phyloP scores from a whole-genome alignment of 2,888 invertebrate species.

The Lasioglossum zephyrum region DNA sequence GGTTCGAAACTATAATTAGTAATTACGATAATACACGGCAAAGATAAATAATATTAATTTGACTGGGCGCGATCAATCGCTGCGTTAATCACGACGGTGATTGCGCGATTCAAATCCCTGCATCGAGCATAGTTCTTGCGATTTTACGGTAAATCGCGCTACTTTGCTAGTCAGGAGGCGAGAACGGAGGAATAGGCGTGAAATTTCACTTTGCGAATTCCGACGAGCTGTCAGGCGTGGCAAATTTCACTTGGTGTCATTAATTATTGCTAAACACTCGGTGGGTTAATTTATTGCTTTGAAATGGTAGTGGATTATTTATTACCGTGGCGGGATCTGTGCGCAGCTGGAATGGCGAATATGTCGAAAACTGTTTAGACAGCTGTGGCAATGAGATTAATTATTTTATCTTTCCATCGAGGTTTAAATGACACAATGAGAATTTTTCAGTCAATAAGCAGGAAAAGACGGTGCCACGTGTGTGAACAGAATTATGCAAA shows the following conservation, averaged over 20 bases:
- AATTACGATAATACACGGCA: constrained; percentile 68
- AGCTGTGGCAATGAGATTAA: not conserved
- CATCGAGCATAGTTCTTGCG: constrained; percentile 20
- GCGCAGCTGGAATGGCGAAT: not conserved
- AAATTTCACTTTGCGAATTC: not conserved
- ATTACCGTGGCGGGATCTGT: not conserved
- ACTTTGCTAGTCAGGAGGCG: not conserved
- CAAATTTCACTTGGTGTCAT: not conserved
- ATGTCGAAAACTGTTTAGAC: not conserved
- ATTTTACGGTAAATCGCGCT: not conserved
- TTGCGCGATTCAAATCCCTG: constrained; percentile 28
- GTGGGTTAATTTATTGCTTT: not conserved
- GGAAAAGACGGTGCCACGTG: not conserved
- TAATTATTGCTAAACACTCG: not conserved
- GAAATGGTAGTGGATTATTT: not conserved
- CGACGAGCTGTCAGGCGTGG: not conserved
- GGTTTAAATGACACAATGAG: not conserved
- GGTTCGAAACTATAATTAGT: constrained; percentile 72
- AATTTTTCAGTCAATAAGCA: not conserved
- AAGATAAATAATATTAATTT: constrained; percentile 72
- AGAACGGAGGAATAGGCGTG: not conserved
- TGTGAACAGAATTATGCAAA: not conserved
- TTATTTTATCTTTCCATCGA: not conserved
- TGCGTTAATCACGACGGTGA: constrained; percentile 60
- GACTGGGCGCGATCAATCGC: constrained; percentile 53